phyloP scores from a whole-genome alignment of 2,888 invertebrate species.

The Ophraella communa region DNA sequence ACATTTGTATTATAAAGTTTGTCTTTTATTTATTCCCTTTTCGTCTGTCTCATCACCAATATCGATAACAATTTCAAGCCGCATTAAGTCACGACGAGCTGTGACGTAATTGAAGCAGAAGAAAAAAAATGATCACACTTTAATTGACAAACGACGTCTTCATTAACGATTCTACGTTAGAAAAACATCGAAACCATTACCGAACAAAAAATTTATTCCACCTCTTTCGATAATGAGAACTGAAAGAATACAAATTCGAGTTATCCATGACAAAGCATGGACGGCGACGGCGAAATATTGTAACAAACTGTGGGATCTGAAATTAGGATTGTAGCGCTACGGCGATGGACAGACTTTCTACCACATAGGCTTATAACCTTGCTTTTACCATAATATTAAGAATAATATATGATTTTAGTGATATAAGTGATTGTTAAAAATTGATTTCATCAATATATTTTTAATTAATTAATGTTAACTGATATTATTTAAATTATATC shows the following conservation, averaged over 20 bases:
- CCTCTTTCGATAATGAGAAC: constrained; percentile 20
- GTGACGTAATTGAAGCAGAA: constrained; percentile 5
- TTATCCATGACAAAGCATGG: constrained; percentile 1
- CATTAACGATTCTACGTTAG: constrained; percentile 14
- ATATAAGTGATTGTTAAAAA: no score
- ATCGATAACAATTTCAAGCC: constrained; percentile 21
- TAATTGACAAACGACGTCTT: constrained; percentile 27
- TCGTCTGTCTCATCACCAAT: background rate
- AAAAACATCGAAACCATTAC: constrained; percentile 21
- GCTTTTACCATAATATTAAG: no score
- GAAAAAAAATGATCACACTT: constrained; percentile 11
- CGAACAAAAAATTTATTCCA: constrained; percentile 12
- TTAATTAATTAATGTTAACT: no score
- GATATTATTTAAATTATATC: no score
- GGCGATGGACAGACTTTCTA: no score
- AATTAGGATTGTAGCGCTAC: no score
- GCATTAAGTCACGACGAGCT: constrained; percentile 12
- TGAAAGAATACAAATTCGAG: constrained; percentile 4
- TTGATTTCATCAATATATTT: no score
- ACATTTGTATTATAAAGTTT: no score
- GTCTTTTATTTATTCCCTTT: no score
- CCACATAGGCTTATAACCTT: no score
- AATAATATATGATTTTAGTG: no score
- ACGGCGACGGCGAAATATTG: background rate
- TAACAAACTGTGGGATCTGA: no score